Evolutionary conservation across 2,113 vertebrate genomes (phyloP).

Genomic region (Lycaon pictus): DNA sequence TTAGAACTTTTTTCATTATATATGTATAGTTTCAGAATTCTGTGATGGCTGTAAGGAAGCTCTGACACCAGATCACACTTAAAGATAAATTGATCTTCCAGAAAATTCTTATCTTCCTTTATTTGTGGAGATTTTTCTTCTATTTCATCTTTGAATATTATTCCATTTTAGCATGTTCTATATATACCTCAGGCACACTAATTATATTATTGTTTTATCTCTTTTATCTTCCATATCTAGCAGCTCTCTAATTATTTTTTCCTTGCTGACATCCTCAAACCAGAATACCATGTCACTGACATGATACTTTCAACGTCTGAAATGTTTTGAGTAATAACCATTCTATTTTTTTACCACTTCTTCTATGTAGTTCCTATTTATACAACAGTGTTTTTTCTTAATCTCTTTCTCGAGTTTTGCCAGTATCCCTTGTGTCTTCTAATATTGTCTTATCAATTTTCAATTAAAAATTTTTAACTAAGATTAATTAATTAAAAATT

Average conservation of each 20-base stretch:
- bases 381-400: neutral
- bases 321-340: neutral
- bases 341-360: neutral
- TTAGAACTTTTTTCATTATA: neutral
- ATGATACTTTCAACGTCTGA: neutral
- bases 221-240: neutral
- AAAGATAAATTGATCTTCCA: neutral
- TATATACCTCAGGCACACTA: neutral
- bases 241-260: neutral
- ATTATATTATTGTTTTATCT: neutral
- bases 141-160: conserved; percentile 1
- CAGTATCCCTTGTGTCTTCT: neutral
- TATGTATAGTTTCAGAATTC: neutral
- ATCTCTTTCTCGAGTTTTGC: neutral
- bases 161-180: neutral
- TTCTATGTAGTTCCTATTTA: conserved; percentile 6
- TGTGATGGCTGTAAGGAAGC: neutral
- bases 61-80: neutral
- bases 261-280: neutral
- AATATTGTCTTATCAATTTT: neutral
- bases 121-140: conserved; percentile 18
- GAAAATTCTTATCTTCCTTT: neutral
- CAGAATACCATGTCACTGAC: neutral
- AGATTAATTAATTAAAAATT: neutral
- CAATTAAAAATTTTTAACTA: neutral